phyloP scores from a whole-genome alignment of 2,113 vertebrate genomes.

The Chrysochloris asiatica region DNA sequence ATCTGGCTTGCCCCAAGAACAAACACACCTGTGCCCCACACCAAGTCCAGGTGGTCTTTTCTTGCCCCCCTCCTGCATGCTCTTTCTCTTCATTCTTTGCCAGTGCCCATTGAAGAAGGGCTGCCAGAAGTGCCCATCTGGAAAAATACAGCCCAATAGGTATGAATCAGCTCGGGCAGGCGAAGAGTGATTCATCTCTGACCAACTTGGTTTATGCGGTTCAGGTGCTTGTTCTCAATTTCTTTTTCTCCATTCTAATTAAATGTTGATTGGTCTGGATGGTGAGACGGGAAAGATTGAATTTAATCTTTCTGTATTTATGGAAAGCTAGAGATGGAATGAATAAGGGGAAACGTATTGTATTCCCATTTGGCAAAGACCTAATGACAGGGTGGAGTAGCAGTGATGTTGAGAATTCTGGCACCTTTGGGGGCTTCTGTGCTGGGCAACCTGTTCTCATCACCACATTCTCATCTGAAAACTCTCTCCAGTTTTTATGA shows the following conservation, averaged over 20 bases:
- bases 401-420: not conserved
- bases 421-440: not conserved
- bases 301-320: constrained; percentile 13
- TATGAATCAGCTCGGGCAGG: constrained; percentile 60
- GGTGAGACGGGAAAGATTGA: constrained; percentile 16
- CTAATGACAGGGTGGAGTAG: not conserved
- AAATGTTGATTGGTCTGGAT: constrained; percentile 21
- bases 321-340: not conserved
- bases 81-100: not conserved
- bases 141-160: constrained; percentile 62
- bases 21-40: not conserved
- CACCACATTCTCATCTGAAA: not conserved
- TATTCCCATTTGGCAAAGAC: not conserved
- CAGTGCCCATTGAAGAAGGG: not conserved
- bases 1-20: not conserved
- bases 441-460: not conserved
- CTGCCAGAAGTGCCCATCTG: constrained; percentile 28
- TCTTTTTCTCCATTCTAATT: constrained; percentile 51
- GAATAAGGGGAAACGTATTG: not conserved
- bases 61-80: not conserved
- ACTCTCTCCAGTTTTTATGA: not conserved
- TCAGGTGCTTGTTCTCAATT: not conserved
- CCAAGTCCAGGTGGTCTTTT: not conserved
- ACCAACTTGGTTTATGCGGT: constrained; percentile 6
- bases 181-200: constrained; percentile 48